Conservation (phyloP, 2,113 vertebrate species). For the Oryzias melastigma region DNA sequence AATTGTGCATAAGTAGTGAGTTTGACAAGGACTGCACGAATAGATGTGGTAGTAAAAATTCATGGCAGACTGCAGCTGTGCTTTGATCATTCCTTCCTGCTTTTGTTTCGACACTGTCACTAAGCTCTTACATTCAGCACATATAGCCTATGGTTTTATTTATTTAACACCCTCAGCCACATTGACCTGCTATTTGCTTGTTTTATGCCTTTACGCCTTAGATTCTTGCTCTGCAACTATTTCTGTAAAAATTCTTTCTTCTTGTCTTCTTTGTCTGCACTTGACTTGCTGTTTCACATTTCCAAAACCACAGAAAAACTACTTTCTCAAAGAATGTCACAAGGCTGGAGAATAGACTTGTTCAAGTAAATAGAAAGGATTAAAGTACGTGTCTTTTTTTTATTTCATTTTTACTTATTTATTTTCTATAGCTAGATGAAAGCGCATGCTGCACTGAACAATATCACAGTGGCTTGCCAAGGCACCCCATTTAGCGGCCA, state of each 20-base stretch:
- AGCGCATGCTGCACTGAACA: slow-evolving; percentile 10
- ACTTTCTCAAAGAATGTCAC: slow-evolving; percentile 2
- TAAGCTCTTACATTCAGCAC: too few species aligned
- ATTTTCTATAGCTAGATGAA: slow-evolving; percentile 17
- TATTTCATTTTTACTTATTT: too few species aligned
- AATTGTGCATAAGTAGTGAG: neutral
- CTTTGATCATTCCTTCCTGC: too few species aligned
- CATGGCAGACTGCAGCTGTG: neutral
- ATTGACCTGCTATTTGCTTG: slow-evolving; percentile 15
- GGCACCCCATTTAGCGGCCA: neutral
- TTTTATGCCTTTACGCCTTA: slow-evolving; percentile 14
- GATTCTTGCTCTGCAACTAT: slow-evolving; percentile 13
- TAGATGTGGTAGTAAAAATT: neutral
- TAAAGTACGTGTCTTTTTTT: too few species aligned
- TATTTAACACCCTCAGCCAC: neutral
- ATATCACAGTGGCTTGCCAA: slow-evolving; percentile 21
- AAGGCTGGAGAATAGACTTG: neutral
- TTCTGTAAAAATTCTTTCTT: slow-evolving; percentile 7
- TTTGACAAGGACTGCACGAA: neutral
- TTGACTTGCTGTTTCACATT: slow-evolving; percentile 5
- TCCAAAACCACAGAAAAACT: slow-evolving; percentile 4
- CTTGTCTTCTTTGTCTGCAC: slow-evolving; percentile 7
- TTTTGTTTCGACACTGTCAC: too few species aligned
- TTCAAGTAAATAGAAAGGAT: neutral
- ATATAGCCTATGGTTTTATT: too few species aligned